Percentiles rank a stretch among this genome's conserved stretches.
phyloP scores from a whole-genome alignment of 2,888 invertebrate species.

The Diadegma fenestrale region DNA sequence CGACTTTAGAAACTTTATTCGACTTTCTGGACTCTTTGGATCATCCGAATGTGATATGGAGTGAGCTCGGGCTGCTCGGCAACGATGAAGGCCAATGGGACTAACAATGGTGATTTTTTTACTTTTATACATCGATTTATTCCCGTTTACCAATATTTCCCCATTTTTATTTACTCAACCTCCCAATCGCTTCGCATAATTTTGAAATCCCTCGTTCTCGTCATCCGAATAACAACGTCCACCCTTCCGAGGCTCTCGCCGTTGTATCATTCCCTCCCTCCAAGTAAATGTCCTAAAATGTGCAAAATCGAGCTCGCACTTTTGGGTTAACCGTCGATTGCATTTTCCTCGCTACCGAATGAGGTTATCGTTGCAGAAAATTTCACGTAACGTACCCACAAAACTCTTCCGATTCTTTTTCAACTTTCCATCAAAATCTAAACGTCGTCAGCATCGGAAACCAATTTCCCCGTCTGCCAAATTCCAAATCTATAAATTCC shows the following conservation, averaged over 20 bases:
- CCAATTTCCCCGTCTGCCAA: not conserved
- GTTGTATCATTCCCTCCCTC: not conserved
- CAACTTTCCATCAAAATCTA: not conserved
- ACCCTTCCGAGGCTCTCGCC: not conserved
- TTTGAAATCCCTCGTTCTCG: not conserved
- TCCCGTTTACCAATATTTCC: not conserved
- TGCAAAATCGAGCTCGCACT: not conserved
- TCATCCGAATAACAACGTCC: not conserved
- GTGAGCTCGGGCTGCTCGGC: conserved; percentile 79
- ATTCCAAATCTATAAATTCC: no score
- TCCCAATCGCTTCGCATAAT: no score
- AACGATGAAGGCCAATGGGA: conserved; percentile 85
- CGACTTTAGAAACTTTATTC: conserved; percentile 27
- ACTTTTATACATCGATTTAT: not conserved
- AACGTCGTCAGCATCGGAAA: no score
- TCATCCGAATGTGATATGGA: conserved; percentile 76
- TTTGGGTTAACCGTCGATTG: not conserved
- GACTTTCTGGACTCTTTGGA: conserved; percentile 52
- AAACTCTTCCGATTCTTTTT: not conserved
- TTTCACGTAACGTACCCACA: not conserved
- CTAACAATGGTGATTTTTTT: conserved; percentile 83
- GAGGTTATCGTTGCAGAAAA: not conserved
- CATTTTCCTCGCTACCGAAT: not conserved
- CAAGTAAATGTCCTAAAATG: not conserved
- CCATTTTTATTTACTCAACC: not conserved